Conservation (phyloP, 2,888 invertebrate genomes). For the Strigamia maritima region DNA sequence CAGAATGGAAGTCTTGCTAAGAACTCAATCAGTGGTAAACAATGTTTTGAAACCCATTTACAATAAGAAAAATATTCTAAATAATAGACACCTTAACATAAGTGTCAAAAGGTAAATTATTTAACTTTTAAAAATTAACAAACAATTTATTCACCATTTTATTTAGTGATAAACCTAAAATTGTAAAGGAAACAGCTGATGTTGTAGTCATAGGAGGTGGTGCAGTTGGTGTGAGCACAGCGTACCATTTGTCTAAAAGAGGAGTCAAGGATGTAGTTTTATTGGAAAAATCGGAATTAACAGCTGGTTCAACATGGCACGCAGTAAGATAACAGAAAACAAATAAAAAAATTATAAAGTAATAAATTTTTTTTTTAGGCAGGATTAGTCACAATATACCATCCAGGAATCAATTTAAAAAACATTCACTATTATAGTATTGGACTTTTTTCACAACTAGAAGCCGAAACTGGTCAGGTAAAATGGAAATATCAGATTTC, state of each 20-base stretch:
- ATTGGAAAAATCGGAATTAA: conserved; percentile 52
- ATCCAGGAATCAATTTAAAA: conserved; percentile 54
- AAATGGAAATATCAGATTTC: neutral
- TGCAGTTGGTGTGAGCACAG: conserved; percentile 52
- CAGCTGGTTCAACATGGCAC: conserved; percentile 54
- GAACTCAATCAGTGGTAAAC: neutral
- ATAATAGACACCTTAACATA: neutral
- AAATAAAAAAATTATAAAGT: neutral
- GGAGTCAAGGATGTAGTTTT: conserved; percentile 51
- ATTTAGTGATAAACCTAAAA: neutral
- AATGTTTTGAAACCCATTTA: neutral
- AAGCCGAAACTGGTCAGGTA: conserved; percentile 53
- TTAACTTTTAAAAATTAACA: neutral
- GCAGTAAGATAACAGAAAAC: conserved; percentile 46
- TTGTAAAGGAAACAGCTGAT: conserved; percentile 45
- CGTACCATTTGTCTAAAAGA: conserved; percentile 53
- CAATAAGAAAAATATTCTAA: neutral
- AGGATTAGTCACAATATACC: conserved; percentile 52
- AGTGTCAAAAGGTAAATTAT: neutral
- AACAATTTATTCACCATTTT: neutral
- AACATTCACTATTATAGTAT: conserved; percentile 53
- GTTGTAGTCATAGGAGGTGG: conserved; percentile 53
- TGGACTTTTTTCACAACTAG: conserved; percentile 51
- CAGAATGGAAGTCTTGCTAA: neutral
- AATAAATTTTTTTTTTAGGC: conserved; percentile 47